Conservation (phyloP, 2,113 vertebrate genomes). For the Delphinus delphis region DNA sequence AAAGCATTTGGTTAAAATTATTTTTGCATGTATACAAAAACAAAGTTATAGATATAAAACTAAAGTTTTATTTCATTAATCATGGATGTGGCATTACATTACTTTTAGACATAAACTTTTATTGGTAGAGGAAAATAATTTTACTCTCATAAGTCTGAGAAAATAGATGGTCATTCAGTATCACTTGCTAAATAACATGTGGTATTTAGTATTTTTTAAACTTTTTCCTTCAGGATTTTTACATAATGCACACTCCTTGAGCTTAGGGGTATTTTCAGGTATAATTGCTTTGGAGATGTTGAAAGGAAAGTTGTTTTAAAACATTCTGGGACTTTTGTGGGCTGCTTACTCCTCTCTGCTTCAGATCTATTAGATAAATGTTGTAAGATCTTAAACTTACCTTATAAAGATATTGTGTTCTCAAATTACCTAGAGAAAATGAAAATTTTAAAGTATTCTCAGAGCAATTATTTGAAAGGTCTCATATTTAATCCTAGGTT, state of each 20-base stretch:
- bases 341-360: background rate
- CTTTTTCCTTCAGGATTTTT: background rate
- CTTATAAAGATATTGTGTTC: conserved; percentile 23
- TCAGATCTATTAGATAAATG: background rate
- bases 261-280: background rate
- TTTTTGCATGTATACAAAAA: background rate
- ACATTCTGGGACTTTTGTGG: background rate
- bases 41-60: background rate
- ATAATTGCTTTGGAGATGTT: conserved; percentile 17
- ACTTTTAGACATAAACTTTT: background rate
- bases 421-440: conserved; percentile 35
- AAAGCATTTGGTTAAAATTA: background rate
- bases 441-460: conserved; percentile 26
- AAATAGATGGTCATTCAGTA: background rate
- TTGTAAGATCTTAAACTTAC: conserved; percentile 9
- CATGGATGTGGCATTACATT: background rate
- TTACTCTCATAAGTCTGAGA: background rate
- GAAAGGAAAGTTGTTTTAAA: conserved; percentile 42
- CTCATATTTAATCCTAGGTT: conserved; percentile 24
- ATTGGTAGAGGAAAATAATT: background rate
- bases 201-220: conserved; percentile 3
- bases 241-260: background rate
- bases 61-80: background rate
- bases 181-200: background rate
- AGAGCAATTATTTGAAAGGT: conserved; percentile 31